These are phyloP conservation scores for Oncorhynchus masou DNA, from an alignment of 2,113 vertebrate genomes.

Conservation along the genomic window DNA sequence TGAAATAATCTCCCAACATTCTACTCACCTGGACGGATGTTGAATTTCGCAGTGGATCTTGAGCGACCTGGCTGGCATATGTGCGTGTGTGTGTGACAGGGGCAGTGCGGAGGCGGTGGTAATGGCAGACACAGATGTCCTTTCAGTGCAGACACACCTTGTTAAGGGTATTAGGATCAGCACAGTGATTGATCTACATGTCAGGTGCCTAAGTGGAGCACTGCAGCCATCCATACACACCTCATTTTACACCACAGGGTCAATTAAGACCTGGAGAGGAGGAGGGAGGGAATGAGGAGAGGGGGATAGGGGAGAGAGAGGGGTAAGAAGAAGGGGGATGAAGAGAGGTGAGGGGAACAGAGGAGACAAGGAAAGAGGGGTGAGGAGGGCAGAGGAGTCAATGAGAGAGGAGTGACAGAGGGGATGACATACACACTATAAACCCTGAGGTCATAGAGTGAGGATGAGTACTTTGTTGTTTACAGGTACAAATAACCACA, in stretches of 20 bases:
- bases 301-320: too few relatives aligned
- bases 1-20: too few relatives aligned
- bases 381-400: too few relatives aligned
- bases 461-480: neutral
- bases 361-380: too few relatives aligned
- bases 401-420: too few relatives aligned
- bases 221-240: conserved; percentile 35
- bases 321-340: neutral
- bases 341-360: too few relatives aligned
- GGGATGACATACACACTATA: neutral
- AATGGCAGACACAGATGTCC: conserved; percentile 49
- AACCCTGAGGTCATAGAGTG: neutral
- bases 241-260: conserved; percentile 49
- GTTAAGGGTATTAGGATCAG: conserved; percentile 69
- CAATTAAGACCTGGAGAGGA: conserved; percentile 48
- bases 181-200: conserved; percentile 72
- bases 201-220: conserved; percentile 63
- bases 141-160: conserved; percentile 58
- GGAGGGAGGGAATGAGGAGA: neutral
- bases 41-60: too few relatives aligned
- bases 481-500: neutral
- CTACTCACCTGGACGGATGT: too few relatives aligned
- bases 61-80: too few relatives aligned
- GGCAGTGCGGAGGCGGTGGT: neutral
- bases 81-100: conserved; percentile 6